phyloP scores from a whole-genome alignment of 23 tunicate genomes.

The Botrylloides violaceus region DNA sequence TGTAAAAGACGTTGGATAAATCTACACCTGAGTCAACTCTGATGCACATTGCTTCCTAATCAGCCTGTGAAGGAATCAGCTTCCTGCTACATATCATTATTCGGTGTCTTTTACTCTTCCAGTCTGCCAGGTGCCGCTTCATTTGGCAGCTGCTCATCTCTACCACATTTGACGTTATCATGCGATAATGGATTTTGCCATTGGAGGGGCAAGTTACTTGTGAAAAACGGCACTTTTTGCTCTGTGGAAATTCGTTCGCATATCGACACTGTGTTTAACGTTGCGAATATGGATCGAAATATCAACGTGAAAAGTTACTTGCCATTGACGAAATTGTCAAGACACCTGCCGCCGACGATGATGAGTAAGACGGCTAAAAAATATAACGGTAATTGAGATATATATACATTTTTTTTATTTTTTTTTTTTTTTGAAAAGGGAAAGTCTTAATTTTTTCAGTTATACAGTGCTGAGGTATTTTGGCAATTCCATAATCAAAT shows the following conservation, averaged over 20 bases:
- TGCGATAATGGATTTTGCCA: conserved; percentile 28
- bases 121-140: background rate
- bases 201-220: conserved; percentile 71
- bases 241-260: conserved; percentile 44
- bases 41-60: too few species aligned
- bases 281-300: conserved; percentile 62
- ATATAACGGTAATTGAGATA: conserved; percentile 46
- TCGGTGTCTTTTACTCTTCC: too few species aligned
- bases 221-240: conserved; percentile 68
- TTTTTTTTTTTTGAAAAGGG: background rate
- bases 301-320: conserved; percentile 52
- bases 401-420: background rate
- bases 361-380: conserved; percentile 60
- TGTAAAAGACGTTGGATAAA: too few species aligned
- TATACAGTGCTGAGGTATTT: too few species aligned
- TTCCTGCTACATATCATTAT: too few species aligned
- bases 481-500: too few species aligned
- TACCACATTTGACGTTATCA: background rate
- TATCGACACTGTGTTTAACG: conserved; percentile 52
- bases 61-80: too few species aligned
- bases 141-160: background rate
- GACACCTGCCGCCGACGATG: conserved; percentile 59
- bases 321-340: conserved; percentile 36
- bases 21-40: too few species aligned
- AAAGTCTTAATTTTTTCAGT: too few species aligned